Evolutionary conservation across 2,113 vertebrate genomes (phyloP).

Genomic region (Oncorhynchus tshawytscha): DNA sequence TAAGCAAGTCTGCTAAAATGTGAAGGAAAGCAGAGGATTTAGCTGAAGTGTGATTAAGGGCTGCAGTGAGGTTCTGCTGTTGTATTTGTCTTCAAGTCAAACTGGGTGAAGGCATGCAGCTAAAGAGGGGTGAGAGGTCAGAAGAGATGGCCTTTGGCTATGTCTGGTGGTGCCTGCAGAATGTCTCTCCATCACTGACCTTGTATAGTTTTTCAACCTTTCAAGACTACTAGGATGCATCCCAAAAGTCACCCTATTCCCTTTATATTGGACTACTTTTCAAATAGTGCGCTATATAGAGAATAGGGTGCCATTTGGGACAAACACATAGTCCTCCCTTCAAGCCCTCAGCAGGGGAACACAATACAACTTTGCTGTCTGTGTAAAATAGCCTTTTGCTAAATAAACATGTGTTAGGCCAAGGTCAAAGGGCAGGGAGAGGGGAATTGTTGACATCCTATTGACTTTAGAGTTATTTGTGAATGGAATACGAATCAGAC

Average conservation of each 20-base stretch:
- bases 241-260: no score
- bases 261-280: no score
- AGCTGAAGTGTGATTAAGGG: not conserved
- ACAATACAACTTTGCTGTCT: slow-evolving; percentile 18
- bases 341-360: slow-evolving; percentile 36
- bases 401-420: slow-evolving; percentile 37
- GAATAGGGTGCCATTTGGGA: no score
- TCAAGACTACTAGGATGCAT: not conserved
- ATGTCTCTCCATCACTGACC: slow-evolving; percentile 43
- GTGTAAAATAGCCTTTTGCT: slow-evolving; percentile 32
- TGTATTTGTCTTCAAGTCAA: slow-evolving; percentile 35
- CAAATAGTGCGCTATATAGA: no score
- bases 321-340: not conserved
- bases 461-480: slow-evolving; percentile 31
- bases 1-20: not conserved
- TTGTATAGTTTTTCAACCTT: slow-evolving; percentile 28
- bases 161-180: slow-evolving; percentile 19
- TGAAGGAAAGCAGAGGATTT: slow-evolving; percentile 12
- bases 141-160: not conserved
- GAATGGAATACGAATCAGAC: slow-evolving; percentile 9
- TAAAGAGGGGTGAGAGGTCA: slow-evolving; percentile 9
- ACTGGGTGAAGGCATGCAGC: slow-evolving; percentile 21
- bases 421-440: slow-evolving; percentile 31
- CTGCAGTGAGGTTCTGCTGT: slow-evolving; percentile 33
- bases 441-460: slow-evolving; percentile 21